A percentile compares a stretch with the other conserved stretches of the same genome.
These are phyloP conservation scores for Acanthopagrus latus DNA, from an alignment of 2,797 vertebrate species.

Conservation along the genomic window DNA sequence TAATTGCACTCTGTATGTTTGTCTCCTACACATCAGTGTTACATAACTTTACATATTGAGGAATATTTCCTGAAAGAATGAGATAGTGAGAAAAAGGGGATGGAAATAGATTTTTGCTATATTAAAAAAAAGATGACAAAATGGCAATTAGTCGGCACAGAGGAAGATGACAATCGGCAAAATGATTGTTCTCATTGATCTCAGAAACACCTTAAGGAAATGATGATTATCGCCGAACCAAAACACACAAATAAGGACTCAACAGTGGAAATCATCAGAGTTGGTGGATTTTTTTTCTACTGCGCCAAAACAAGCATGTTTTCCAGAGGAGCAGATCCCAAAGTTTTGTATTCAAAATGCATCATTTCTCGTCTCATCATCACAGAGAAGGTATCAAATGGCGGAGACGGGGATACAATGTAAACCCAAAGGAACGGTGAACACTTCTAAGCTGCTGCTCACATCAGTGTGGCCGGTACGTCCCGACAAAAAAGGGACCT, in stretches of 20 bases:
- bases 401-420: not conserved
- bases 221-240: not conserved
- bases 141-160: not conserved
- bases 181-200: conserved; percentile 7
- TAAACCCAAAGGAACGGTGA: not conserved
- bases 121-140: not conserved
- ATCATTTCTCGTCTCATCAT: not conserved
- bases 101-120: not conserved
- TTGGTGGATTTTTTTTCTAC: not conserved
- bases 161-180: conserved; percentile 1
- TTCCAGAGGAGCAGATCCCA: not conserved
- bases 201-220: not conserved
- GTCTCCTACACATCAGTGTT: not conserved
- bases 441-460: not conserved
- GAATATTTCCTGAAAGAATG: not conserved
- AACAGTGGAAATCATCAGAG: not conserved
- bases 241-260: not conserved
- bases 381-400: not conserved
- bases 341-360: not conserved
- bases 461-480: not conserved
- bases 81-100: not conserved
- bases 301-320: not conserved
- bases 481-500: not conserved
- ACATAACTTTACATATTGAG: not conserved
- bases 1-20: not conserved